Conservation (phyloP, 2,888 invertebrate species). For the Prosopocoilus inquinatus region DNA sequence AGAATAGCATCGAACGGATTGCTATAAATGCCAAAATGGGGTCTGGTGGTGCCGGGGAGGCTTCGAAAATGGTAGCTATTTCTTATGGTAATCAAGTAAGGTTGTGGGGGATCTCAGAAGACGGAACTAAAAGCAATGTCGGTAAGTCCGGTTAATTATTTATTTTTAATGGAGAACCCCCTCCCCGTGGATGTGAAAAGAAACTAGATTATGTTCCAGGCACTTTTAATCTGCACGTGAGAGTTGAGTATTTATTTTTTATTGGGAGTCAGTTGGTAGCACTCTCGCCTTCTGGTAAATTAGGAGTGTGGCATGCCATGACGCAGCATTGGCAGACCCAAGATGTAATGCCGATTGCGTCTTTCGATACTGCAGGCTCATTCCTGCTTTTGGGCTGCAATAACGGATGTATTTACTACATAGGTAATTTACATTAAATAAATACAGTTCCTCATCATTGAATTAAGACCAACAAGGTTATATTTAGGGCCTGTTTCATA, state of each 20-base stretch:
- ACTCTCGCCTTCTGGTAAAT: conserved; percentile 85
- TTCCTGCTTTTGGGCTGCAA: conserved; percentile 93
- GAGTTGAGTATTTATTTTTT: conserved; percentile 94
- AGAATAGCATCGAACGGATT: conserved; percentile 84
- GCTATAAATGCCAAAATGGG: conserved; percentile 78
- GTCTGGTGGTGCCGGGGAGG: conserved; percentile 54
- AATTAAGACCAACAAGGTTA: too few species aligned
- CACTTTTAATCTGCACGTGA: conserved; percentile 86
- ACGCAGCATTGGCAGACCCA: conserved; percentile 98
- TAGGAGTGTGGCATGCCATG: conserved; percentile 99
- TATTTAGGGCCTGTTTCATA: too few species aligned
- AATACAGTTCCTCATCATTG: too few species aligned
- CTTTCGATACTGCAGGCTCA: conserved; percentile 95
- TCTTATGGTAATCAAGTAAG: conserved; percentile 74
- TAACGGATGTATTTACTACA: conserved; percentile 95
- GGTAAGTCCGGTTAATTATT: conserved; percentile 48
- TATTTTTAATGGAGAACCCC: neutral
- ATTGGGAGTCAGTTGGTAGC: conserved; percentile 98
- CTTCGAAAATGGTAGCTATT: conserved; percentile 79
- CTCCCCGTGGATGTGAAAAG: too few species aligned
- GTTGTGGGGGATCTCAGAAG: conserved; percentile 78
- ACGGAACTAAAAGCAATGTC: conserved; percentile 71
- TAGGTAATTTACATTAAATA: conserved; percentile 61
- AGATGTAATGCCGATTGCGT: conserved; percentile 92
- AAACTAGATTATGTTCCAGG: conserved; percentile 54